Evolutionary conservation across 2,113 vertebrate genomes (phyloP).

Genomic region (Sinocyclocheilus anophthalmus): DNA sequence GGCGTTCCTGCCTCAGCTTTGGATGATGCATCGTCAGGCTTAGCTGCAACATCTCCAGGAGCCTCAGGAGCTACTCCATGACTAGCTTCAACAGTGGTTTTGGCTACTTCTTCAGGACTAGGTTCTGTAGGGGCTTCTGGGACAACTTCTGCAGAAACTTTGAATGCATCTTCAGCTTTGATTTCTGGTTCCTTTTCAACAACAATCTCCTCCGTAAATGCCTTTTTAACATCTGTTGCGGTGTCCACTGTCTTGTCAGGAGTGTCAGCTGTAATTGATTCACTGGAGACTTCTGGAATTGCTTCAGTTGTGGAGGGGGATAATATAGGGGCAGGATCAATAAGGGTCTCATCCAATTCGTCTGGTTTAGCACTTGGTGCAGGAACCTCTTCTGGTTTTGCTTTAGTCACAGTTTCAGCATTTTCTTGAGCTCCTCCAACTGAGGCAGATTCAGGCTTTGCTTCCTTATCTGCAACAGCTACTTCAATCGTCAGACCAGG

Average conservation of each 20-base stretch:
- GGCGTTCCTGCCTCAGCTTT: background rate
- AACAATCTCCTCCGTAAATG: slow-evolving; percentile 19
- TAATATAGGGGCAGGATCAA: slow-evolving; percentile 52
- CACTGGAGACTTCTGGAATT: slow-evolving; percentile 17
- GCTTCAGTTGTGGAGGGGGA: background rate
- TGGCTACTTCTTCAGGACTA: background rate
- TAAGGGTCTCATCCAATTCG: slow-evolving; percentile 41
- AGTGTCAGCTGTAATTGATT: background rate
- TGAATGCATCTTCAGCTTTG: background rate
- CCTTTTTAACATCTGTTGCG: slow-evolving; percentile 2
- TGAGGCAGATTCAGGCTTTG: background rate
- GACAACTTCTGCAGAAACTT: background rate
- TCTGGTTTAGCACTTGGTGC: background rate
- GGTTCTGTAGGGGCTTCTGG: background rate
- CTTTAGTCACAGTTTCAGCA: slow-evolving; percentile 23
- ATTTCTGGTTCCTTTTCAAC: slow-evolving; percentile 34
- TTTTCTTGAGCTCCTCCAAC: background rate
- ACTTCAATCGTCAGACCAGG: background rate
- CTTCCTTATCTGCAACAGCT: background rate
- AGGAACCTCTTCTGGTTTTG: slow-evolving; percentile 4
- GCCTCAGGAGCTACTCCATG: background rate
- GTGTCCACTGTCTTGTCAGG: slow-evolving; percentile 18
- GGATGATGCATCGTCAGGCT: slow-evolving; percentile 50
- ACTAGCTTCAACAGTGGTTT: background rate
- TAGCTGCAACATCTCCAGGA: background rate